Evolutionary conservation across 2,888 invertebrate species (phyloP).

Genomic region (Drosophila pegasa): DNA sequence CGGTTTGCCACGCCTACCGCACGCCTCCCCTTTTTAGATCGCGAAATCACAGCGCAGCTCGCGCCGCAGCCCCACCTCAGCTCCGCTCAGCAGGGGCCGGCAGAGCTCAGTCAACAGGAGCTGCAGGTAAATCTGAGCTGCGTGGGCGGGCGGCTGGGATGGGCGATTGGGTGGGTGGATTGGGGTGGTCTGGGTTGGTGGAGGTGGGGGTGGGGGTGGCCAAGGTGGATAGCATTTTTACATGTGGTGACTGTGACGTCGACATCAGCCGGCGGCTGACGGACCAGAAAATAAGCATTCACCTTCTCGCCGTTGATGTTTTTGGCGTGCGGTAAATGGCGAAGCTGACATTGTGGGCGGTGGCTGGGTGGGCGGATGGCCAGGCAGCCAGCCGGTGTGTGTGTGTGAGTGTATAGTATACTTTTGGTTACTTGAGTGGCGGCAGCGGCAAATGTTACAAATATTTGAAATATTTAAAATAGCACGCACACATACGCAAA

Average conservation of each 20-base stretch:
- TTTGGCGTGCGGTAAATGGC: conserved; percentile 78
- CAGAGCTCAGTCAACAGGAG: conserved; percentile 5
- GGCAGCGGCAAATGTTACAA: conserved; percentile 76
- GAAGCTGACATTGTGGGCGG: conserved; percentile 54
- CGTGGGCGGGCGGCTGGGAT: not conserved
- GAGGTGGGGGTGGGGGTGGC: not conserved
- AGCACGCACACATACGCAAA: conserved; percentile 58
- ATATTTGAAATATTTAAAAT: conserved; percentile 81
- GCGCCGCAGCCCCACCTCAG: conserved; percentile 27
- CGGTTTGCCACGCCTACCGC: conserved; percentile 14
- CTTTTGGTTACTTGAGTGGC: conserved; percentile 68
- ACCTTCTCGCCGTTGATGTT: conserved; percentile 67
- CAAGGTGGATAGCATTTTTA: conserved; percentile 60
- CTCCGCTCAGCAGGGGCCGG: not conserved
- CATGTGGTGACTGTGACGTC: conserved; percentile 73
- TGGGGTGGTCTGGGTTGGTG: not conserved
- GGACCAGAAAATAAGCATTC: conserved; percentile 79
- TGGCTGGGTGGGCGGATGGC: not conserved
- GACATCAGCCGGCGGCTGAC: conserved; percentile 78
- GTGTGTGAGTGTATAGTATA: conserved; percentile 38
- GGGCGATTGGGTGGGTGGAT: not conserved
- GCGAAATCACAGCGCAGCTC: conserved; percentile 69
- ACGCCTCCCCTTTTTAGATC: conserved; percentile 41
- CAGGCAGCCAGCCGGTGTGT: not conserved
- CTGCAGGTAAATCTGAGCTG: conserved; percentile 10